A percentile compares a stretch with the other conserved stretches of the same genome.
Conservation (phyloP, 2,888 invertebrate genomes). For the Microctonus hyperodae region DNA sequence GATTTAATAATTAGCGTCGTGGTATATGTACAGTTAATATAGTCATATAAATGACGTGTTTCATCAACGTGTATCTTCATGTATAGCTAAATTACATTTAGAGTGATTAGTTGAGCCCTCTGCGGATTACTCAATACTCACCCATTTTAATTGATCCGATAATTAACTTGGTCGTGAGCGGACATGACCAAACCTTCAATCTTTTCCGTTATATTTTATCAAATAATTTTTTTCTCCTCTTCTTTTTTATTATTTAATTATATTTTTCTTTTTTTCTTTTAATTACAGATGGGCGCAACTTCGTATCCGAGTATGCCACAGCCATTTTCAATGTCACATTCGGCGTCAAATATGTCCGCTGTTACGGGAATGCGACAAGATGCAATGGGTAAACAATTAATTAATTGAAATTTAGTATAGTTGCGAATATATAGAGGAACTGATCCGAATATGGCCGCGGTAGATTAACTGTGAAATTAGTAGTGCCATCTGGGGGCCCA, state of each 20-base stretch:
- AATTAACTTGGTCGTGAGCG: constrained; percentile 44
- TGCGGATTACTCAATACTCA: constrained; percentile 58
- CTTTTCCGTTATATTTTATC: constrained; percentile 8
- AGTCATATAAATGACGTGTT: not conserved
- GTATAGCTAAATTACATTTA: constrained; percentile 61
- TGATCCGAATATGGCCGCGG: too few species aligned
- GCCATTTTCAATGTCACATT: constrained; percentile 93
- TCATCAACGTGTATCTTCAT: too few species aligned
- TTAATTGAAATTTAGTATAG: constrained; percentile 8
- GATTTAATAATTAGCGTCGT: constrained; percentile 23
- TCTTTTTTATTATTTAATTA: not conserved
- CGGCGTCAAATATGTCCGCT: constrained; percentile 88
- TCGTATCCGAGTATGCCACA: constrained; percentile 94
- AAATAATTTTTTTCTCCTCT: not conserved
- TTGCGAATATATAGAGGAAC: not conserved
- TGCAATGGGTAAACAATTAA: constrained; percentile 74
- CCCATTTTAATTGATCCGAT: constrained; percentile 58
- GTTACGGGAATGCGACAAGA: constrained; percentile 87
- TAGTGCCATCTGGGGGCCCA: too few species aligned
- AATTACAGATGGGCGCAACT: constrained; percentile 87
- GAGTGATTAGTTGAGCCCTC: constrained; percentile 59
- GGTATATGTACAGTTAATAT: constrained; percentile 41
- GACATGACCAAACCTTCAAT: constrained; percentile 33
- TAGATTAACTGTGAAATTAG: too few species aligned
- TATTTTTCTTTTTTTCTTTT: not conserved